A percentile compares a stretch with the other conserved stretches of the same genome.
These are phyloP conservation scores for Bubo bubo DNA, from an alignment of 2,113 vertebrate genomes.

Conservation along the genomic window DNA sequence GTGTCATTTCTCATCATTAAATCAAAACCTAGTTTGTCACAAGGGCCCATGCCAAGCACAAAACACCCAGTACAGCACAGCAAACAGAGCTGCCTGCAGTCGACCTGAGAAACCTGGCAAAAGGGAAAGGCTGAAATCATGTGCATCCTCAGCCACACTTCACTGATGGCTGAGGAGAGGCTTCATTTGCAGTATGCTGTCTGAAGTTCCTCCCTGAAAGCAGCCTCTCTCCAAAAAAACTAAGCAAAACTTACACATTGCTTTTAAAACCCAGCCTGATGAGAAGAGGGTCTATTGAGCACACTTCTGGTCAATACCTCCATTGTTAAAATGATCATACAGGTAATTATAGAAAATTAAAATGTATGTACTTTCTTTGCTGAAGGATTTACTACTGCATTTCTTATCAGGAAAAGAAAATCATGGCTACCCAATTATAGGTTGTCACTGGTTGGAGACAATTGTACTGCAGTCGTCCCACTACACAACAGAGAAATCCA, in stretches of 20 bases:
- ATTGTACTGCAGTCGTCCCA: background rate
- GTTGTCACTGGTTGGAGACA: background rate
- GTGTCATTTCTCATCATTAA: background rate
- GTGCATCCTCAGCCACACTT: rapidly evolving
- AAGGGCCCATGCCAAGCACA: background rate
- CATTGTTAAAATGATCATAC: background rate
- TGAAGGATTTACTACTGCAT: background rate
- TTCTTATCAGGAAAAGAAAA: background rate
- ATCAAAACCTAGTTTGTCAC: background rate
- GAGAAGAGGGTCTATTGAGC: background rate
- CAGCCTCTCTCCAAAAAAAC: background rate
- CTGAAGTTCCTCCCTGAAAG: background rate
- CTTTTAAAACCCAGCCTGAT: background rate
- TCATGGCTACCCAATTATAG: background rate
- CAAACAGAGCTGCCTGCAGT: background rate
- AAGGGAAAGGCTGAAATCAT: background rate
- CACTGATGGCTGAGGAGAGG: background rate
- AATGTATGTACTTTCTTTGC: background rate
- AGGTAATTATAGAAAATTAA: background rate
- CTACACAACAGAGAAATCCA: background rate
- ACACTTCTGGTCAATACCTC: background rate
- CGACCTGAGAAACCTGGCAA: background rate
- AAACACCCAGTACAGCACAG: background rate
- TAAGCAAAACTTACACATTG: background rate
- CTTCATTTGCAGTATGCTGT: background rate